phyloP scores from a whole-genome alignment of 2,113 vertebrate genomes.

The Numenius arquata region DNA sequence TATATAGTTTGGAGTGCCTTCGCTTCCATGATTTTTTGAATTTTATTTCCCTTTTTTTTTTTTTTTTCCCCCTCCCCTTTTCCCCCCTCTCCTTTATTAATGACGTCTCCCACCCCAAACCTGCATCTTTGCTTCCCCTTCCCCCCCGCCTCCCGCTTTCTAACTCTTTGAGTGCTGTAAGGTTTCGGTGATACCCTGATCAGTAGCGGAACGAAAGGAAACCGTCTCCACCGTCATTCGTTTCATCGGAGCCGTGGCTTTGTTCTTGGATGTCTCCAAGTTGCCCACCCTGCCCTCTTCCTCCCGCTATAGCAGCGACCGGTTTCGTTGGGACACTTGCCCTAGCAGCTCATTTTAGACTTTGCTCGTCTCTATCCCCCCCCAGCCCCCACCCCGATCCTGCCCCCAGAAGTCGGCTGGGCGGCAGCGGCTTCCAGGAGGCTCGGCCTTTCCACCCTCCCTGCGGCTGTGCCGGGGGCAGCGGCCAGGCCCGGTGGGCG shows the following conservation, averaged over 20 bases:
- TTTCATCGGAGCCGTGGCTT: constrained; percentile 40
- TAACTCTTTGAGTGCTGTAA: constrained; percentile 75
- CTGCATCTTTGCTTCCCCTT: constrained; percentile 37
- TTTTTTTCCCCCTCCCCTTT: not conserved
- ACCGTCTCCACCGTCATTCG: not conserved
- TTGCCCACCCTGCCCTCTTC: not conserved
- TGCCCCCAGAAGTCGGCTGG: not conserved
- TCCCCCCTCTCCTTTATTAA: constrained; percentile 25
- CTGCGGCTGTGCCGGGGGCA: not conserved
- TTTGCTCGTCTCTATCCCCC: constrained; percentile 14
- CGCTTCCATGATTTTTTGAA: constrained; percentile 87
- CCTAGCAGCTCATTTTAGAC: not conserved
- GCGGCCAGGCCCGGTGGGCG: not conserved
- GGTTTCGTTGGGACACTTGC: constrained; percentile 9
- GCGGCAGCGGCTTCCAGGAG: constrained; percentile 11
- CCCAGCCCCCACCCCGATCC: not conserved
- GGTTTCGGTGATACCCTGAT: constrained; percentile 50
- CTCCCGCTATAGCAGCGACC: constrained; percentile 5
- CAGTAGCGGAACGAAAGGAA: constrained; percentile 54
- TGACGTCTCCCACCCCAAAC: not conserved
- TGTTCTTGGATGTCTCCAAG: constrained; percentile 41
- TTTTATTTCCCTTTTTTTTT: constrained; percentile 57
- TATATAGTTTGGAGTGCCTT: constrained; percentile 99
- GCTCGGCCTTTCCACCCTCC: not conserved
- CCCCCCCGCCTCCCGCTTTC: not conserved